Evolutionary conservation across 2,888 invertebrate species (phyloP).

Genomic region (Lepidochitona cinerea): DNA sequence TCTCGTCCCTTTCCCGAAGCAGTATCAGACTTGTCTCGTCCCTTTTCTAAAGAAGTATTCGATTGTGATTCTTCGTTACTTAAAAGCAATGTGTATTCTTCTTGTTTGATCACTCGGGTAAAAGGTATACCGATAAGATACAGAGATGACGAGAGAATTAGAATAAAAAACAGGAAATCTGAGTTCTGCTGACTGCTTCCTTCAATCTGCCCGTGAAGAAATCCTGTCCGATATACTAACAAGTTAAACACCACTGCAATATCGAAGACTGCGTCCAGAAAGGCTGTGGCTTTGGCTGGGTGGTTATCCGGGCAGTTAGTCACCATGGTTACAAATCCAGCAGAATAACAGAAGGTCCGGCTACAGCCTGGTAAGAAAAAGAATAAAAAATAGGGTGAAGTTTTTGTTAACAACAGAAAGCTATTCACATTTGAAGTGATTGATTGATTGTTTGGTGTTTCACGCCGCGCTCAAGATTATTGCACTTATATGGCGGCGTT

Average conservation of each 20-base stretch:
- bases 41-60: background rate
- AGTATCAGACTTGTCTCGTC: too few relatives aligned
- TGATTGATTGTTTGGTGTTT: too few relatives aligned
- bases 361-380: too few relatives aligned
- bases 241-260: background rate
- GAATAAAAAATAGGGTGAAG: too few relatives aligned
- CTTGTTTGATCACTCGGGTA: background rate
- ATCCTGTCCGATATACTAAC: background rate
- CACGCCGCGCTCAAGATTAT: too few relatives aligned
- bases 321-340: background rate
- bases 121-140: background rate
- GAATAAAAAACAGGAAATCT: background rate
- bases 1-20: too few relatives aligned
- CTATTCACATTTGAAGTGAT: too few relatives aligned
- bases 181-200: background rate
- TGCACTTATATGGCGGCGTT: too few relatives aligned
- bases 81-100: background rate
- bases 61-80: background rate
- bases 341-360: background rate
- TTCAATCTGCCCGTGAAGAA: background rate
- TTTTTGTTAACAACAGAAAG: too few relatives aligned
- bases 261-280: background rate
- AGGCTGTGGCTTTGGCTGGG: background rate
- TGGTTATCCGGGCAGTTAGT: background rate
- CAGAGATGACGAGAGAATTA: background rate